phyloP scores from a whole-genome alignment of 1,140 invertebrate species.

The Apocrypta bakeri region DNA sequence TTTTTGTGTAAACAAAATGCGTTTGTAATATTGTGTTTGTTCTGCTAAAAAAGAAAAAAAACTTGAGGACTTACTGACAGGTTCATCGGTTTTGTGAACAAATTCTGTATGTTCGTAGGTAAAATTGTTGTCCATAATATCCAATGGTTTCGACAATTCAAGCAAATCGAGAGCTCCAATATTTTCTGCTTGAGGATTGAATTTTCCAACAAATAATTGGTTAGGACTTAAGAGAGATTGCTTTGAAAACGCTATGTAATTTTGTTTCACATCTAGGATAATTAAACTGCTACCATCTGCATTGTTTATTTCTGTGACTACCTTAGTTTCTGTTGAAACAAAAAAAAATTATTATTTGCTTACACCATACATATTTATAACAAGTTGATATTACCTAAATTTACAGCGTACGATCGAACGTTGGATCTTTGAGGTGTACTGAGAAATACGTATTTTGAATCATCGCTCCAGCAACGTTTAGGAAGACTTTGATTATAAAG shows the following conservation, averaged over 20 bases:
- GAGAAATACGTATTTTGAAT: slow-evolving; percentile 79
- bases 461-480: slow-evolving; percentile 78
- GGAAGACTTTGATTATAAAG: slow-evolving; percentile 77
- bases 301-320: slow-evolving; percentile 66
- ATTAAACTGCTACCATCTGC: slow-evolving; percentile 61
- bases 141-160: slow-evolving; percentile 18
- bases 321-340: slow-evolving; percentile 61
- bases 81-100: slow-evolving; percentile 62
- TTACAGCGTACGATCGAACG: slow-evolving; percentile 77
- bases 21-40: not conserved
- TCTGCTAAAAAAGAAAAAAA: not conserved
- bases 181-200: slow-evolving; percentile 52
- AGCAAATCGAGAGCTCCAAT: slow-evolving; percentile 55
- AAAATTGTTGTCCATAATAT: slow-evolving; percentile 57
- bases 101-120: slow-evolving; percentile 64
- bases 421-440: slow-evolving; percentile 79
- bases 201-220: slow-evolving; percentile 59
- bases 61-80: slow-evolving; percentile 64
- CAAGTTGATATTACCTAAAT: slow-evolving; percentile 75
- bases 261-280: slow-evolving; percentile 65
- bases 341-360: not conserved
- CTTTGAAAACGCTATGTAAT: slow-evolving; percentile 61
- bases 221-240: slow-evolving; percentile 59
- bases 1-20: not conserved
- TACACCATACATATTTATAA: too few species aligned